Percentiles rank a stretch among this genome's conserved stretches.
These are phyloP conservation scores for Morelia viridis DNA, from an alignment of 2,797 vertebrate genomes.

Conservation along the genomic window DNA sequence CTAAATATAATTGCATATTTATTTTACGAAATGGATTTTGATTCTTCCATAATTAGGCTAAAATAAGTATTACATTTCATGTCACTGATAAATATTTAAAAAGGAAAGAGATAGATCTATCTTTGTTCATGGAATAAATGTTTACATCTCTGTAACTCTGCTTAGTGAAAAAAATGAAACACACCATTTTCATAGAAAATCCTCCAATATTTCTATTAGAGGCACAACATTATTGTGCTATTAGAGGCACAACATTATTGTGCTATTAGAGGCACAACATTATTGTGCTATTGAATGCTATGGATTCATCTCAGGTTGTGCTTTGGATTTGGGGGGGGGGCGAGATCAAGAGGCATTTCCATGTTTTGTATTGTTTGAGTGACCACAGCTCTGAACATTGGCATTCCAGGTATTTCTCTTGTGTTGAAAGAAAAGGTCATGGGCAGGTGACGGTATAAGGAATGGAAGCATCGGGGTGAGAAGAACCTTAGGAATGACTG, in stretches of 20 bases:
- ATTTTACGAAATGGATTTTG: constrained; percentile 29
- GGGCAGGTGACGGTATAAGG: background rate
- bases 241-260: no score
- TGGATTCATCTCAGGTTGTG: background rate
- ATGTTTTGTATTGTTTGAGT: background rate
- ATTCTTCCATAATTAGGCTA: background rate
- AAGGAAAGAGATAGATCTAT: background rate
- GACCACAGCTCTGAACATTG: background rate
- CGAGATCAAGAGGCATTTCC: background rate
- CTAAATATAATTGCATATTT: constrained; percentile 53
- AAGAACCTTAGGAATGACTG: background rate
- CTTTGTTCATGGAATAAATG: background rate
- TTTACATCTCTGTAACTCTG: background rate
- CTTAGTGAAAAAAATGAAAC: constrained; percentile 10
- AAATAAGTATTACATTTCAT: background rate
- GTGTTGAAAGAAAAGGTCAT: background rate
- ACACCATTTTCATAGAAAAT: background rate
- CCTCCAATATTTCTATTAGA: background rate
- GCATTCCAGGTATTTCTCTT: background rate
- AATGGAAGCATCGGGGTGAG: background rate
- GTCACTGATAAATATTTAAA: constrained; percentile 20
- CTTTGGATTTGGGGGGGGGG: background rate
- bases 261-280: background rate
- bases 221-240: no score
- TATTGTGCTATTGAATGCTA: background rate